Evolutionary conservation across 1,140 invertebrate genomes (phyloP).

Genomic region (Proales similis): DNA sequence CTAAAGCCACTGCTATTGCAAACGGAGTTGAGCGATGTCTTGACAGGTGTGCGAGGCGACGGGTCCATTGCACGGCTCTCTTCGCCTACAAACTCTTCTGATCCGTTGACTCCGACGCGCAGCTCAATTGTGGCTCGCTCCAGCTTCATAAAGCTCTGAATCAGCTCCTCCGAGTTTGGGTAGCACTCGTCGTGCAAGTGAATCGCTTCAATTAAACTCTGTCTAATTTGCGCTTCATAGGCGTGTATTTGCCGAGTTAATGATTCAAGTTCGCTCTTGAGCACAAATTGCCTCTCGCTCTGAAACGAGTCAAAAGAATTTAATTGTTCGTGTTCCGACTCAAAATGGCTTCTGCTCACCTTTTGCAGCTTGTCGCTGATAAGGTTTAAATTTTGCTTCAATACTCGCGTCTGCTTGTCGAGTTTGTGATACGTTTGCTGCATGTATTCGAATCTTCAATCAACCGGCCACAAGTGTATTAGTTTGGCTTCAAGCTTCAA

Average conservation of each 20-base stretch:
- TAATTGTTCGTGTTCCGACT: neutral
- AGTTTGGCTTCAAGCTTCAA: no score
- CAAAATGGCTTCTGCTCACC: neutral
- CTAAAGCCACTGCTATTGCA: no score
- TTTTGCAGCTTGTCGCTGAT: neutral
- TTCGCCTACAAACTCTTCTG: no score
- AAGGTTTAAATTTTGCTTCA: neutral
- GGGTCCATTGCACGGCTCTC: no score
- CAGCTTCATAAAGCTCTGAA: no score
- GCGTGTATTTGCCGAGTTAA: neutral
- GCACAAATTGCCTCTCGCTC: neutral
- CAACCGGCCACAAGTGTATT: no score
- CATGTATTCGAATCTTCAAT: neutral
- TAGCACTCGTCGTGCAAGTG: neutral
- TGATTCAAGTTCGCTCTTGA: neutral
- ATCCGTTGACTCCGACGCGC: no score
- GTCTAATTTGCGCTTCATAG: conserved; percentile 17
- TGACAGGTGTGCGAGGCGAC: no score
- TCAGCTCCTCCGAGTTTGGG: conserved; percentile 20
- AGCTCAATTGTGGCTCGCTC: no score
- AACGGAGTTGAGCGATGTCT: no score
- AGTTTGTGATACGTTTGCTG: neutral
- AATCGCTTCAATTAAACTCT: neutral
- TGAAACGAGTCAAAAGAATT: no score
- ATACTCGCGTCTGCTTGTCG: neutral